phyloP scores from a whole-genome alignment of 2,797 vertebrate species.

The Cephalopachus bancanus region DNA sequence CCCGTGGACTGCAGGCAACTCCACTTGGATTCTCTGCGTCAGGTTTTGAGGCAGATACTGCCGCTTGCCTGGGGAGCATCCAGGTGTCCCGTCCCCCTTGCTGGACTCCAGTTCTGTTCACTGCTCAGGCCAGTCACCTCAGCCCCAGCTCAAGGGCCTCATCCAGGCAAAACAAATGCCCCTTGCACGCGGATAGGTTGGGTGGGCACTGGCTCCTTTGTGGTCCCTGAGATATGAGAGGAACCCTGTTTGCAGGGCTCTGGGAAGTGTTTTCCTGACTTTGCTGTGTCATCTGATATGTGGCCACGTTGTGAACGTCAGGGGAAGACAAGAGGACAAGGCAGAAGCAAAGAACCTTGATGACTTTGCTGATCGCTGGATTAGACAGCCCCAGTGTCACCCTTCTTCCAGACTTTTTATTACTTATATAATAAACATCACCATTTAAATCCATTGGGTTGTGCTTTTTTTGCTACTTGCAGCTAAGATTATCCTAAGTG shows the following conservation, averaged over 20 bases:
- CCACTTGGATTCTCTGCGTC: background rate
- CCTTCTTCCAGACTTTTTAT: background rate
- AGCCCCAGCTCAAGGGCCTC: background rate
- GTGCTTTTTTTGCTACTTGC: background rate
- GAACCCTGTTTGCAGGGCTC: too few species aligned
- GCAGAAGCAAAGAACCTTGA: background rate
- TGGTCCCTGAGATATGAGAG: background rate
- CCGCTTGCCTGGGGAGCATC: background rate
- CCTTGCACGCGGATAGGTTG: background rate
- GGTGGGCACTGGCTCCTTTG: background rate
- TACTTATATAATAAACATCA: background rate
- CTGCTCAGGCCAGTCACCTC: background rate
- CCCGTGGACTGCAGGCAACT: background rate
- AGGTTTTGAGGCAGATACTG: background rate
- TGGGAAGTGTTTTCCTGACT: background rate
- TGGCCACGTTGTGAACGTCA: background rate
- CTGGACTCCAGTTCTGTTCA: background rate
- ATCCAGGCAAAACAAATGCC: background rate
- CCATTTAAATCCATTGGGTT: background rate
- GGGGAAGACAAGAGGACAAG: background rate
- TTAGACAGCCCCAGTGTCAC: background rate
- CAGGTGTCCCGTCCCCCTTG: background rate
- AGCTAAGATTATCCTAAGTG: background rate
- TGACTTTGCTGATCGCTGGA: background rate
- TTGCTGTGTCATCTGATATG: background rate